Percentiles rank a stretch among this genome's conserved stretches.
Conservation (phyloP, 2,113 vertebrate species). For the Phalacrocorax aristotelis region DNA sequence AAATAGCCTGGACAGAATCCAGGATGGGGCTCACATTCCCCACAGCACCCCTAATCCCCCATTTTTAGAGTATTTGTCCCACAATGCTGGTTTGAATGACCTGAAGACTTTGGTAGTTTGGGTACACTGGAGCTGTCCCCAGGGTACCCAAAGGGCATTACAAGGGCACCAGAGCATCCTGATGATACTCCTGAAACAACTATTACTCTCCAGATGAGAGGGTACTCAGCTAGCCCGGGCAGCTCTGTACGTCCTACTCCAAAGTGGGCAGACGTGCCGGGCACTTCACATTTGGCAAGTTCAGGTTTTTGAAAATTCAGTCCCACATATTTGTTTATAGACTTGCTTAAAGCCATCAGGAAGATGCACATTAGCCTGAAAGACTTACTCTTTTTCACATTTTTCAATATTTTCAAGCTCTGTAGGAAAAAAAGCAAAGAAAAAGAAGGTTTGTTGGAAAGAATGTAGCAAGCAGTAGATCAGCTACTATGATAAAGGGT, state of each 20-base stretch:
- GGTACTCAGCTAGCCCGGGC: neutral
- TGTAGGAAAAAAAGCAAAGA: constrained; percentile 24
- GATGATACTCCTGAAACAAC: neutral
- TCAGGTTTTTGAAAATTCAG: neutral
- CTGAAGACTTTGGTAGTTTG: neutral
- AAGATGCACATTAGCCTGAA: neutral
- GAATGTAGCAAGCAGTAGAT: neutral
- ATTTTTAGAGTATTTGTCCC: neutral
- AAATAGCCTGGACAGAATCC: neutral
- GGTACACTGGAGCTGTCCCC: neutral
- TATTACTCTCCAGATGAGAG: neutral
- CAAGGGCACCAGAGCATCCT: neutral
- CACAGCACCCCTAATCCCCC: neutral
- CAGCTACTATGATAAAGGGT: neutral
- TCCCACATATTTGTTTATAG: neutral
- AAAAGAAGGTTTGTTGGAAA: neutral
- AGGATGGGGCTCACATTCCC: neutral
- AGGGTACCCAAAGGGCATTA: neutral
- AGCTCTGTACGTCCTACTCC: neutral
- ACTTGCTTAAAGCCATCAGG: neutral
- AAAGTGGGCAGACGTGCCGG: fast-evolving
- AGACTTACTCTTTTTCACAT: constrained; percentile 80
- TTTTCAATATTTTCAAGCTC: constrained; percentile 81
- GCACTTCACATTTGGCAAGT: neutral
- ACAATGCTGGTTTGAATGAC: neutral